Evolutionary conservation across 2,888 invertebrate species (phyloP), one percentile per base, ranked within the genome.

Genomic region (Globia sparganii): DNA sequence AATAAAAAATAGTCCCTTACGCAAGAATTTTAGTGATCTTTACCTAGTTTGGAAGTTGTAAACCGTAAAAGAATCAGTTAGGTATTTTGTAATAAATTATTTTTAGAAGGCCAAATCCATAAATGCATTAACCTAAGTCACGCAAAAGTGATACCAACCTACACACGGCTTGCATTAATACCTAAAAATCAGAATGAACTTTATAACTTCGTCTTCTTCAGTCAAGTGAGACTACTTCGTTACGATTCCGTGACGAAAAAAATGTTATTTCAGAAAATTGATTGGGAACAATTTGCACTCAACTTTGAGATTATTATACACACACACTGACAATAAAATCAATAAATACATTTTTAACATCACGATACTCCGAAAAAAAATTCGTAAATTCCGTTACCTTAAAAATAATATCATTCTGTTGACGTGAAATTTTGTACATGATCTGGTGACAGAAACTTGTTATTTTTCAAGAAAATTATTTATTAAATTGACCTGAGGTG

Each of bases 51-150:
- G 18, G 58, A 3, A 25, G 43, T 53, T 11, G 6, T 1, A 46
- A 61, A 61, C 65, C 37, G 59, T 62, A 59, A 59, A 6, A 43
- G 2, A 58, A 77, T 53, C 15, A 53, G 58, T 2, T 67, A 43
- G 13, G 49, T 62, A 66, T 78, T 58, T 72, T 34, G 15, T 64
- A 77, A 66, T 66, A 28, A 46, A 40, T 72, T 65, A 13, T 68
- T 77, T 77, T 62, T 37, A 49, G 40, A 81, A 78, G 83, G 77
- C 40, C 6, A 49, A 40, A 74, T 81, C 9, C 11, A 34, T 81
- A 49, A 58, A 65, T 65, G 34, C 49, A 75, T 56, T 75, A 34
- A 75, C 40, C 31, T 34, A 62, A 62, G 9, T 43, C 53, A 37
- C 8, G 13, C 18, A 34, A 37, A 78, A 31, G 28, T 46, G 18